phyloP scores from a whole-genome alignment of 2,888 invertebrate genomes.

The Aquatica leii region DNA sequence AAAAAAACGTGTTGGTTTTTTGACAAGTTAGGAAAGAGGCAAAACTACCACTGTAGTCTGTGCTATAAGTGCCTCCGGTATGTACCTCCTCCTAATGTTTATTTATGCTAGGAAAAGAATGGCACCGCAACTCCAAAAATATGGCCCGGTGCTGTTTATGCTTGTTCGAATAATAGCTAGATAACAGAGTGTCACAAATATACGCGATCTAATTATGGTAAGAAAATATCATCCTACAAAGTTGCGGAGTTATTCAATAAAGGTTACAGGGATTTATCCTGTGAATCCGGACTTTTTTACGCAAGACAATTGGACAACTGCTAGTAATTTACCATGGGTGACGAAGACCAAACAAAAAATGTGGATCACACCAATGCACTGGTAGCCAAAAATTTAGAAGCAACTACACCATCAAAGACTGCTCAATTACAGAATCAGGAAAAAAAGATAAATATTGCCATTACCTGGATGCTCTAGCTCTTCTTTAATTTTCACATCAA shows the following conservation, averaged over 20 bases:
- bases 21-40: conserved; percentile 57
- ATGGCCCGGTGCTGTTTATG: background rate
- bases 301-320: background rate
- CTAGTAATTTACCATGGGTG: background rate
- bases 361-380: too few species aligned
- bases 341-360: background rate
- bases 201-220: too few species aligned
- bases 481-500: too few species aligned
- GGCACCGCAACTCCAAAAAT: conserved; percentile 43
- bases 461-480: background rate
- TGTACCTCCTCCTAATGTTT: background rate
- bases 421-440: background rate
- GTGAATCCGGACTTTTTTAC: too few species aligned
- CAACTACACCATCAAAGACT: background rate
- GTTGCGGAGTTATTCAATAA: too few species aligned
- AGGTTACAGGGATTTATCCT: too few species aligned
- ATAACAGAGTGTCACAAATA: too few species aligned
- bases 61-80: conserved; percentile 49
- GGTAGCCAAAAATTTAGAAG: background rate
- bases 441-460: background rate
- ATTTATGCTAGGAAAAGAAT: conserved; percentile 59
- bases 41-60: conserved; percentile 56
- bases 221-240: too few species aligned
- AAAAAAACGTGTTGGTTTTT: conserved; percentile 51
- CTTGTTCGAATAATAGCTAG: background rate